phyloP scores from a whole-genome alignment of 2,888 invertebrate species.

The Xylota segnis region DNA sequence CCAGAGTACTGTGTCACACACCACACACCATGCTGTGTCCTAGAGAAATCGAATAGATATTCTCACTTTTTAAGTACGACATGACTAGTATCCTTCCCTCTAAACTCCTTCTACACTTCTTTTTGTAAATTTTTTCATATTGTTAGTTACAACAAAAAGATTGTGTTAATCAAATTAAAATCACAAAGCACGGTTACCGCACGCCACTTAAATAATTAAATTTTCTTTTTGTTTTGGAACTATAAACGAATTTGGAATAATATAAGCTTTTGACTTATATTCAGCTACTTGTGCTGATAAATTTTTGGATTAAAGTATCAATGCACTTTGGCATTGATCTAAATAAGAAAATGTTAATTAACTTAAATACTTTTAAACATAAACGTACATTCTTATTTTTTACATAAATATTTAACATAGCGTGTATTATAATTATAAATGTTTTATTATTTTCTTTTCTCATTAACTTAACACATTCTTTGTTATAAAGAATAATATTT shows the following conservation, averaged over 20 bases:
- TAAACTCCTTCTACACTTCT: no score
- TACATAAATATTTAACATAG: conserved; percentile 51
- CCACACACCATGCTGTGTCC: no score
- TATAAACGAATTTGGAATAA: conserved; percentile 64
- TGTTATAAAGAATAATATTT: conserved; percentile 33
- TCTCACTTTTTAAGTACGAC: no score
- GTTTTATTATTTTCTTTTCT: conserved; percentile 32
- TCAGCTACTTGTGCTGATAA: conserved; percentile 74
- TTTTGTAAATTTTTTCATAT: no score
- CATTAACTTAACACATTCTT: conserved; percentile 58
- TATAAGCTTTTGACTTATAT: conserved; percentile 63
- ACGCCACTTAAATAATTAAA: conserved; percentile 22
- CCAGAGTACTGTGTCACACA: no score
- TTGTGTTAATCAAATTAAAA: conserved; percentile 5
- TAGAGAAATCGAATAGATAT: no score
- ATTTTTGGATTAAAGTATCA: conserved; percentile 76
- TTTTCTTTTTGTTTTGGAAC: conserved; percentile 42
- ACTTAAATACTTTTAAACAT: conserved; percentile 40
- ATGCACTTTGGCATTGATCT: conserved; percentile 69
- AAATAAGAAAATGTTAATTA: conserved; percentile 49
- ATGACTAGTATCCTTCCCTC: no score
- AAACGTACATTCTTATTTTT: conserved; percentile 66
- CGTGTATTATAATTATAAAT: conserved; percentile 50
- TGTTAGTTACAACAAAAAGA: background rate
- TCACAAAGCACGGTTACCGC: conserved; percentile 44